A percentile compares a stretch with the other conserved stretches of the same genome.
Evolutionary conservation across 2,797 vertebrate species (phyloP).

Genomic region (Myotis planiceps): DNA sequence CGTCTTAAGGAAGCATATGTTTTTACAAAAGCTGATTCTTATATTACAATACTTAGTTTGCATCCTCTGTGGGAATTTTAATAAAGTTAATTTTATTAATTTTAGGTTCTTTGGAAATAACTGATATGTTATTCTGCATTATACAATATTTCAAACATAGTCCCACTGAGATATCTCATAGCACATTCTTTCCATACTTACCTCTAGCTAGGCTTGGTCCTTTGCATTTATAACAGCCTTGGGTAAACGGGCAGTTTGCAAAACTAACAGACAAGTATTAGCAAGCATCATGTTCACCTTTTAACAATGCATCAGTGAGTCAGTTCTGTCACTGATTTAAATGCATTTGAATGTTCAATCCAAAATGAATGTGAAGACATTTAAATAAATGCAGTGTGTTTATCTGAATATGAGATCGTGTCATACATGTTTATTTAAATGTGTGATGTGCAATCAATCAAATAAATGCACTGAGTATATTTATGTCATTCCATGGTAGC

Average conservation of each 20-base stretch:
- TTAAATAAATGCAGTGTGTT: slow-evolving; percentile 71
- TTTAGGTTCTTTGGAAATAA: background rate
- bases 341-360: slow-evolving; percentile 67
- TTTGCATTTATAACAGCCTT: background rate
- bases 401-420: slow-evolving; percentile 73
- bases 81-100: background rate
- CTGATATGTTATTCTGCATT: background rate
- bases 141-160: background rate
- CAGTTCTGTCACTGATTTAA: slow-evolving; percentile 65
- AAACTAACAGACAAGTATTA: slow-evolving; percentile 35
- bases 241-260: background rate
- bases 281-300: slow-evolving; percentile 29
- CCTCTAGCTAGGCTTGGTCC: background rate
- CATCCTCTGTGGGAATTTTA: background rate
- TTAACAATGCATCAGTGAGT: slow-evolving; percentile 63
- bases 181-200: background rate
- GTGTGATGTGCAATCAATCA: slow-evolving; percentile 71
- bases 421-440: slow-evolving; percentile 59
- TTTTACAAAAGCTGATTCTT: background rate
- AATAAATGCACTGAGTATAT: slow-evolving; percentile 56
- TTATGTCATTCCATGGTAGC: slow-evolving; percentile 50
- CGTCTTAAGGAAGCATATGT: background rate
- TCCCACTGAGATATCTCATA: background rate
- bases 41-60: background rate
- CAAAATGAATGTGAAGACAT: slow-evolving; percentile 62